phyloP scores from a whole-genome alignment of 2,797 vertebrate species.

The Siniperca scherzeri region DNA sequence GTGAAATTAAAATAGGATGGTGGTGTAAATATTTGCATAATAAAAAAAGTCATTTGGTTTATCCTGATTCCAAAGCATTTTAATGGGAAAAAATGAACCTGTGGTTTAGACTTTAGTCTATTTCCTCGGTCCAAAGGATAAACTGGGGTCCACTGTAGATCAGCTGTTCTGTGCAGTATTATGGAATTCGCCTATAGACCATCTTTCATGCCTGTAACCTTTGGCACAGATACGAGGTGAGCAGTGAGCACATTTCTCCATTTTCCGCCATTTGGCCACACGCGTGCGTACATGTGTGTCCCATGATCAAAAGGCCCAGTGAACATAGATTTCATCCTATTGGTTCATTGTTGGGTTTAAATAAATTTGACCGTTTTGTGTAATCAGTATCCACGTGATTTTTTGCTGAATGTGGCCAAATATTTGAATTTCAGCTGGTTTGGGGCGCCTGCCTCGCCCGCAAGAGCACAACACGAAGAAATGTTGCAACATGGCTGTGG shows the following conservation, averaged over 20 bases:
- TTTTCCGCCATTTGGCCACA: conserved; percentile 64
- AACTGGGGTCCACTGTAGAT: conserved; percentile 11
- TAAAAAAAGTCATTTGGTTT: neutral
- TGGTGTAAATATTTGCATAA: neutral
- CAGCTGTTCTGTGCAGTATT: conserved; percentile 28
- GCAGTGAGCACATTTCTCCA: conserved; percentile 33
- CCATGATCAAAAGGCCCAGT: neutral
- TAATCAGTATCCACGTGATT: fast-evolving
- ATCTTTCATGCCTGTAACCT: conserved; percentile 72
- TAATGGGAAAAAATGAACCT: neutral
- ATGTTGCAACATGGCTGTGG: conserved; percentile 25
- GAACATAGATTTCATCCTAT: neutral
- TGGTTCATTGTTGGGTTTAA: neutral
- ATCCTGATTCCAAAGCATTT: neutral
- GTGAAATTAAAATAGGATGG: neutral
- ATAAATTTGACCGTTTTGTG: neutral
- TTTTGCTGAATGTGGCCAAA: neutral
- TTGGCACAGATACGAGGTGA: conserved; percentile 79
- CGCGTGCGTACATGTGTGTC: conserved; percentile 29
- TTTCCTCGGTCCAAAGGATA: neutral
- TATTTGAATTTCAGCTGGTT: neutral
- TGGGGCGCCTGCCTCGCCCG: conserved; percentile 2
- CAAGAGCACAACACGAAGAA: neutral
- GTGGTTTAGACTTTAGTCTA: neutral
- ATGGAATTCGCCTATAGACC: conserved; percentile 55